These are phyloP conservation scores for Serilophus lunatus DNA, from an alignment of 2,113 vertebrate species.

Conservation along the genomic window DNA sequence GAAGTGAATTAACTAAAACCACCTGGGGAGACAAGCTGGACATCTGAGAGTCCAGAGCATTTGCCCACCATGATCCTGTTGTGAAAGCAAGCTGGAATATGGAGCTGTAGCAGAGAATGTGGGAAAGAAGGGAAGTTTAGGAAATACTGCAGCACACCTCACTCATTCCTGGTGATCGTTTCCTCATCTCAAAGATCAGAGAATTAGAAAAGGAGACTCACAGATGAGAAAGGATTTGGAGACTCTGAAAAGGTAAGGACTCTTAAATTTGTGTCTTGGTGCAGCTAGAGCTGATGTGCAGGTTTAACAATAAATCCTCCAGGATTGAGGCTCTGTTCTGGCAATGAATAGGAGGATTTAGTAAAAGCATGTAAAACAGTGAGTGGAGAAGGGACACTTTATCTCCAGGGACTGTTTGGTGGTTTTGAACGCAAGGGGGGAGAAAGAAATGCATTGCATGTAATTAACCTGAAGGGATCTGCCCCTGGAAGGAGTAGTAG, in stretches of 20 bases:
- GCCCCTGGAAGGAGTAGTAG: neutral
- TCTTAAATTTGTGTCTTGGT: neutral
- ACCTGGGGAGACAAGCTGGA: neutral
- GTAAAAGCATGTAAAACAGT: neutral
- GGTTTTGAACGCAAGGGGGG: neutral
- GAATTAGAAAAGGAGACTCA: neutral
- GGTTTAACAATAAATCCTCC: neutral
- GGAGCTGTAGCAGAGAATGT: neutral
- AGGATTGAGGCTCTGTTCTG: neutral
- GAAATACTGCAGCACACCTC: neutral
- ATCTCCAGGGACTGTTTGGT: neutral
- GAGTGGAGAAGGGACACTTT: neutral
- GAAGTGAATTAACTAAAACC: neutral
- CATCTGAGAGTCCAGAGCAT: neutral
- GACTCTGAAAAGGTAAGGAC: neutral
- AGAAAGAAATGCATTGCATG: neutral
- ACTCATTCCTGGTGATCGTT: neutral
- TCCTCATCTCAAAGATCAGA: neutral
- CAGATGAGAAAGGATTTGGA: neutral
- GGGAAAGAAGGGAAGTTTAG: neutral
- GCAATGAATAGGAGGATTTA: neutral
- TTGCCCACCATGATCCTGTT: neutral
- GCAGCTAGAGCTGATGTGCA: neutral
- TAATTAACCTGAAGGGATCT: neutral
- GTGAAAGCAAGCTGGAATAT: neutral